Percentiles rank a stretch among this genome's conserved stretches.
Evolutionary conservation across 37 sponge, comb jelly and placozoan genomes (phyloP).

Genomic region (Aplysina aerophoba): DNA sequence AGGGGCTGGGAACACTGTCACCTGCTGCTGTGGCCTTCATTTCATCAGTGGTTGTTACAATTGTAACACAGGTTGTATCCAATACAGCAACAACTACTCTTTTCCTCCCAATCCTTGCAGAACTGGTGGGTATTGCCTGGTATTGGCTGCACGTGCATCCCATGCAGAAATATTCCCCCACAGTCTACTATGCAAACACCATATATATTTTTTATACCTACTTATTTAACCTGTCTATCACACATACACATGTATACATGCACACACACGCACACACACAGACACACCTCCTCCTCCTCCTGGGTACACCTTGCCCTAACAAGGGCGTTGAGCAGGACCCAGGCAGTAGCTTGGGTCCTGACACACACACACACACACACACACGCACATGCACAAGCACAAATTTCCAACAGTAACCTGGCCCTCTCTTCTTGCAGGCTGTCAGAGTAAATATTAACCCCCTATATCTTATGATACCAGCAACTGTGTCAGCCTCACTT

Average conservation of each 20-base stretch:
- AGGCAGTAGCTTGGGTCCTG: too few relatives aligned
- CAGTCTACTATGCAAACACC: too few relatives aligned
- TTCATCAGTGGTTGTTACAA: slow-evolving; percentile 64
- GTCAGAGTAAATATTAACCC: slow-evolving; percentile 72
- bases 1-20: slow-evolving; percentile 44
- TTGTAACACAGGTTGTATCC: slow-evolving; percentile 86
- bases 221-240: too few relatives aligned
- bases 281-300: too few relatives aligned
- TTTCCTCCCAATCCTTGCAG: slow-evolving; percentile 86
- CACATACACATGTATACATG: background rate
- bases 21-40: slow-evolving; percentile 52
- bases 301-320: too few relatives aligned
- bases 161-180: too few relatives aligned
- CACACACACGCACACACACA: slow-evolving; percentile 16
- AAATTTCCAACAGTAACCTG: background rate
- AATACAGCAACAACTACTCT: slow-evolving; percentile 92
- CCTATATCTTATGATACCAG: slow-evolving; percentile 90
- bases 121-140: slow-evolving; percentile 60
- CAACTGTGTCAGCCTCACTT: slow-evolving; percentile 86
- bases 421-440: slow-evolving; percentile 42
- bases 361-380: slow-evolving; percentile 27
- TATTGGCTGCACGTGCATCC: too few relatives aligned
- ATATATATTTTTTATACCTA: too few relatives aligned
- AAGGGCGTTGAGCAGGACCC: too few relatives aligned
- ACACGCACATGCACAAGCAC: slow-evolving; percentile 7